Base-by-base conservation (phyloP, 2,888 invertebrate species). In the Papilio demoleus region DNA sequence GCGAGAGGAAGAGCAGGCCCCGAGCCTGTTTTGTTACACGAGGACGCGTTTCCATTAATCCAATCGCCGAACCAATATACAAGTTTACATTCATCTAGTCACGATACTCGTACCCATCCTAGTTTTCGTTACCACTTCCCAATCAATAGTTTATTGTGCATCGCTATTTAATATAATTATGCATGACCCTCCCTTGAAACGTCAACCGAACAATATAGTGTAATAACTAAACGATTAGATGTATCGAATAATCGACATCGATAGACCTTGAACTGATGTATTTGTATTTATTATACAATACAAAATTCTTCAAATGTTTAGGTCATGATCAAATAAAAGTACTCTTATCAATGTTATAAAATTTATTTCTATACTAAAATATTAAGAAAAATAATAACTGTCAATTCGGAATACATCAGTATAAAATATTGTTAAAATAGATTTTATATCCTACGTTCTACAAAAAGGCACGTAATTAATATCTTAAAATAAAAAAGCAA, bases 1-100 rank as follows among this genome's bases (percentile, higher is more conserved):
- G 88, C 89, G 91, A 91, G 90, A 90, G 90, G 90, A 89, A 86
- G 85, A 86, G 79, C 85, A 83, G 79, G 78, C 83, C 83, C 81
- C 80, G 84, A 89, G 88, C 90, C 76, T 83, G 90, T 91, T 91
- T 84, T 81, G 81, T 81, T 85, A 79, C 76, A 75, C 89, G 90
- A 91, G 91, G 91, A 88, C 90, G 79, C 80, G 81, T 81, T 83
- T 82, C 78, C 79, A 81, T 77, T 83, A 83, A 83, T 82, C 74
- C 79, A 76, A 72, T 76, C 79, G 79, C 77, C 64, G 17, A 27
- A 1, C 27, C n/a, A 27, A 47, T 62, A 24, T 19, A 31, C 45
- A 62, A 65, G 66, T 70, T 62, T 60, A 50, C 58, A 71, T 58
- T 62, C n/a, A 38, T 38, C 22, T 36, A 5, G 38, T 36, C 22